phyloP scores from a whole-genome alignment of 1,140 invertebrate genomes.

The Spodoptera frugiperda region DNA sequence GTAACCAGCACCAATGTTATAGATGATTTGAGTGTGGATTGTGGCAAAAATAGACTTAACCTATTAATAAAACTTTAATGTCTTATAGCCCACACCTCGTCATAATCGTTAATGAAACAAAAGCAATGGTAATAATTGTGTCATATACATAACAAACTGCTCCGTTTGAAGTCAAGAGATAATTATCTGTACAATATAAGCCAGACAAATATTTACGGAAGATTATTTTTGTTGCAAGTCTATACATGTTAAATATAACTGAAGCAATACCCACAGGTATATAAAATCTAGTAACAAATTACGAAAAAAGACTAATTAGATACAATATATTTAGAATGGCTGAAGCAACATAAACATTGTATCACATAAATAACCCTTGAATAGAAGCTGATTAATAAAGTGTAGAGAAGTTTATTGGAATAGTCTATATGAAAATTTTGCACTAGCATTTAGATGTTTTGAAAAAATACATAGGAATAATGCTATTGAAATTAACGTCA shows the following conservation, averaged over 20 bases:
- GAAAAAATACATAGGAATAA: slow-evolving; percentile 1
- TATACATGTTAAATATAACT: slow-evolving; percentile 32
- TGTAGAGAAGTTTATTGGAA: slow-evolving; percentile 49
- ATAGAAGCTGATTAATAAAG: slow-evolving; percentile 50
- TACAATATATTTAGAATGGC: slow-evolving; percentile 46
- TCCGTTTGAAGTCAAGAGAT: slow-evolving; percentile 16
- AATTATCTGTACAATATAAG: slow-evolving; percentile 3
- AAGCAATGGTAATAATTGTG: too few species aligned
- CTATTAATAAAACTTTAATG: neutral
- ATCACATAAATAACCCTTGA: slow-evolving; percentile 48
- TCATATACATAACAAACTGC: slow-evolving; percentile 1
- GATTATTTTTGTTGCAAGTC: neutral
- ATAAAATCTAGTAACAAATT: slow-evolving; percentile 34
- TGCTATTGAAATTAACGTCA: neutral
- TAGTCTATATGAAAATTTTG: slow-evolving; percentile 35
- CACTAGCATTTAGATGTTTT: neutral
- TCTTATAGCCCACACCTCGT: too few species aligned
- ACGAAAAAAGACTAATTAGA: slow-evolving; percentile 50
- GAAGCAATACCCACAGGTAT: slow-evolving; percentile 19
- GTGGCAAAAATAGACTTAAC: too few species aligned
- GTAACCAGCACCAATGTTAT: too few species aligned
- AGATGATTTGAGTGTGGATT: too few species aligned
- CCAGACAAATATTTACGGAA: neutral
- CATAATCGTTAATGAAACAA: too few species aligned
- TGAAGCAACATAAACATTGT: slow-evolving; percentile 50